These are phyloP conservation scores for Diabrotica balteata DNA, from an alignment of 2,888 invertebrate genomes.

Conservation along the genomic window DNA sequence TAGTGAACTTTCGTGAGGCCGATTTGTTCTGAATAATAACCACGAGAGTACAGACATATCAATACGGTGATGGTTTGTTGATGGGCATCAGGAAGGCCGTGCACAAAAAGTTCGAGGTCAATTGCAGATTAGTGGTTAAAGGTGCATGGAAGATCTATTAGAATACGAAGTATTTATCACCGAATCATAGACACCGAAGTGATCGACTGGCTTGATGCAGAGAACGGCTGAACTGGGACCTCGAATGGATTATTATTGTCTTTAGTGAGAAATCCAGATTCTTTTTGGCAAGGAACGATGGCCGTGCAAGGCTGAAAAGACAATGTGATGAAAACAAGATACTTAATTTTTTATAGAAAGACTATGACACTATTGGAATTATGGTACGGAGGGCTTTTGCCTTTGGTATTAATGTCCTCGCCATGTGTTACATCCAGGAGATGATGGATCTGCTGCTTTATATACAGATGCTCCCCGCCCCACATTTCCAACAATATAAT, in stretches of 20 bases:
- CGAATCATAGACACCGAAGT: neutral
- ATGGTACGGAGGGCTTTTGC: too few relatives aligned
- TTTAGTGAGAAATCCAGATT: neutral
- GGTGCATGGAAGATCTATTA: neutral
- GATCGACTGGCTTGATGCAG: neutral
- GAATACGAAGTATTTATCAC: neutral
- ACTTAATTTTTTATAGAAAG: neutral
- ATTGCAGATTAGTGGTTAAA: neutral
- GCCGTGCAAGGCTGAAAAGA: too few relatives aligned
- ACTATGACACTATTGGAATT: neutral
- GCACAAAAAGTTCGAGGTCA: neutral
- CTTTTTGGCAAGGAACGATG: neutral
- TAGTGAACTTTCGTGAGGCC: too few relatives aligned
- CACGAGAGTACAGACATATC: too few relatives aligned
- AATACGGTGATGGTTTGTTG: too few relatives aligned
- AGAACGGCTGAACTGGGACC: neutral
- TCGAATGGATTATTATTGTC: neutral
- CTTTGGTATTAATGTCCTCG: too few relatives aligned
- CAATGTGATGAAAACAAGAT: neutral
- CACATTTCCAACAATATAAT: neutral
- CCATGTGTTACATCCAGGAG: neutral
- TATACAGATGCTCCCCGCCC: neutral
- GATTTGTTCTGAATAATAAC: too few relatives aligned
- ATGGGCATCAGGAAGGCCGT: neutral
- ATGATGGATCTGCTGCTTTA: neutral